Evolutionary conservation across 2,888 invertebrate genomes (phyloP).

Genomic region (Scaptomyza cyrtandrae): DNA sequence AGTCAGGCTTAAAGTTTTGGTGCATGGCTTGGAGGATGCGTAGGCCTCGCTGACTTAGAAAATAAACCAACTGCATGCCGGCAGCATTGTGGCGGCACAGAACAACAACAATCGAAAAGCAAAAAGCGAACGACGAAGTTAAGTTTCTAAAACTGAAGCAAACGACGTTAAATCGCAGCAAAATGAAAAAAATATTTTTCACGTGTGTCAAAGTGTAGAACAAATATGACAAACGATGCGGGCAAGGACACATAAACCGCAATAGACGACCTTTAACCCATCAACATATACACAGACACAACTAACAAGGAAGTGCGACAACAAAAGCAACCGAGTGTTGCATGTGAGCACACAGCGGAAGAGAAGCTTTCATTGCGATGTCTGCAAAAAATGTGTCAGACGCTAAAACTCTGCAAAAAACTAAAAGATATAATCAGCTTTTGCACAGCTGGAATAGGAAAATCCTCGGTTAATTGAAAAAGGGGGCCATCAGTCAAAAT

Average conservation of each 20-base stretch:
- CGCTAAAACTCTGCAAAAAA: too few relatives aligned
- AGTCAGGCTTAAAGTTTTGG: not conserved
- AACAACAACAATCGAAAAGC: not conserved
- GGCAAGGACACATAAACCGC: slow-evolving; percentile 47
- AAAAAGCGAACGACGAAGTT: slow-evolving; percentile 10
- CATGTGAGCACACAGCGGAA: slow-evolving; percentile 7
- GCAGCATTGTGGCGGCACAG: not conserved
- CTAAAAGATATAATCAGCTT: too few relatives aligned
- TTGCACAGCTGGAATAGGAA: not conserved
- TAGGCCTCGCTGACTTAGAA: slow-evolving; percentile 3
- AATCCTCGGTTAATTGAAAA: slow-evolving; percentile 1
- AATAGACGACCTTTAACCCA: slow-evolving; percentile 15
- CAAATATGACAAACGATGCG: slow-evolving; percentile 52
- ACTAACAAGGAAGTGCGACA: slow-evolving; percentile 1
- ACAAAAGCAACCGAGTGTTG: slow-evolving; percentile 20
- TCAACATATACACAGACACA: not conserved
- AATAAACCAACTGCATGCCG: slow-evolving; percentile 13
- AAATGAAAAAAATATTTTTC: slow-evolving; percentile 48
- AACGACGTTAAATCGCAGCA: slow-evolving; percentile 11
- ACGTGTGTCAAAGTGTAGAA: slow-evolving; percentile 49
- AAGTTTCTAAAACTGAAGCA: not conserved
- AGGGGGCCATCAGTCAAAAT: not conserved
- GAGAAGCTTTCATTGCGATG: too few relatives aligned
- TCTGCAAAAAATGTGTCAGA: too few relatives aligned
- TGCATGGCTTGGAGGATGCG: not conserved